These are phyloP conservation scores for Linyphia triangularis DNA, from an alignment of 2,888 invertebrate species.

Conservation along the genomic window DNA sequence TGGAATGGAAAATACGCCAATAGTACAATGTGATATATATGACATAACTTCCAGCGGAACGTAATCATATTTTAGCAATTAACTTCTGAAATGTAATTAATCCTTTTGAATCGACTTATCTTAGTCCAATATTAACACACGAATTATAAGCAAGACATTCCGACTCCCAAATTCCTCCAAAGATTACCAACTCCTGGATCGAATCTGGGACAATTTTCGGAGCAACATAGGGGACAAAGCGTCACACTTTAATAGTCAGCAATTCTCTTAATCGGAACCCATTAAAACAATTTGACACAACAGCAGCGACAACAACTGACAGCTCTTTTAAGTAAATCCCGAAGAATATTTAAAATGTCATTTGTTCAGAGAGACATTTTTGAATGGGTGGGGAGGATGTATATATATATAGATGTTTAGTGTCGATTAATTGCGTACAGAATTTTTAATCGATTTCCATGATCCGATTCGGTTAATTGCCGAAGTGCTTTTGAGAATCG, in stretches of 20 bases:
- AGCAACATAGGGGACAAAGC: neutral
- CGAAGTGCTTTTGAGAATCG: neutral
- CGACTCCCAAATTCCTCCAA: neutral
- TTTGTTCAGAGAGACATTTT: neutral
- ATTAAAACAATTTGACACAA: neutral
- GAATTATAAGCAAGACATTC: neutral
- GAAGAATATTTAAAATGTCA: neutral
- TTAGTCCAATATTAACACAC: no score
- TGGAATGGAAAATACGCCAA: no score
- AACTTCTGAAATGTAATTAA: no score
- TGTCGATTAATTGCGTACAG: neutral
- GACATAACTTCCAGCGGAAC: no score
- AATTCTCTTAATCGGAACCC: constrained; percentile 27
- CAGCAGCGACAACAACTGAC: neutral
- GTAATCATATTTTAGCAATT: no score
- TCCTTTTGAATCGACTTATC: no score
- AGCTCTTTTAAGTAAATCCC: neutral
- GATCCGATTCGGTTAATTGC: neutral
- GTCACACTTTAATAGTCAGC: neutral
- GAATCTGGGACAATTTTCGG: neutral
- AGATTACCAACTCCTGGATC: neutral
- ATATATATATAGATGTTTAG: no score
- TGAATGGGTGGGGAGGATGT: neutral
- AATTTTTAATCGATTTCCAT: neutral
- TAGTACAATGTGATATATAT: no score